Evolutionary conservation across 2,888 invertebrate genomes (phyloP).

Genomic region (Tillus elongatus): DNA sequence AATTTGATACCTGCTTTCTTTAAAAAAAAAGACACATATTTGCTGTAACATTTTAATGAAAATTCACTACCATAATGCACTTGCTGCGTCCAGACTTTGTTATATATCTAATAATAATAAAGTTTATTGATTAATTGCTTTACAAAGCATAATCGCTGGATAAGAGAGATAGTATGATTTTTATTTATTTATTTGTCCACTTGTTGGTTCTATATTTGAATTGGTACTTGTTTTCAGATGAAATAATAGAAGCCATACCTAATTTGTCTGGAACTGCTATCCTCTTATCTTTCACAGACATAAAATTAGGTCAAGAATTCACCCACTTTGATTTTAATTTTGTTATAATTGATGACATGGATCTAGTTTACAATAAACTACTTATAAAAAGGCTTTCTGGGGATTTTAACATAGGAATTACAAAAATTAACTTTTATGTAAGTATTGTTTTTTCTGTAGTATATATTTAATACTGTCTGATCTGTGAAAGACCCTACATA

Average conservation of each 20-base stretch:
- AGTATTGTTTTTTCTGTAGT: too few species aligned
- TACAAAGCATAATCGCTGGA: too few species aligned
- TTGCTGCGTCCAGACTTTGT: too few species aligned
- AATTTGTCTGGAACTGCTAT: background rate
- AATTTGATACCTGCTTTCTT: too few species aligned
- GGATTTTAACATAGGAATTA: constrained; percentile 33
- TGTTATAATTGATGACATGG: constrained; percentile 31
- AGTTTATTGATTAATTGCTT: too few species aligned
- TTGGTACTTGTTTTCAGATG: background rate
- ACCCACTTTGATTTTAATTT: constrained; percentile 25
- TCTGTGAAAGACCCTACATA: constrained; percentile 1
- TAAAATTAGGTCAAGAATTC: constrained; percentile 26
- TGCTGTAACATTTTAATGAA: too few species aligned
- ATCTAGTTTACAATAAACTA: constrained; percentile 29
- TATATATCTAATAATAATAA: too few species aligned
- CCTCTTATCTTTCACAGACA: constrained; percentile 24
- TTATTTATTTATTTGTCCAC: background rate
- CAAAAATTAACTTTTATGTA: constrained; percentile 34
- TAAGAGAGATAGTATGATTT: too few species aligned
- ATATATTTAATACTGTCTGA: too few species aligned
- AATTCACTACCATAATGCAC: too few species aligned
- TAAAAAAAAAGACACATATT: too few species aligned
- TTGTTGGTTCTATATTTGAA: too few species aligned
- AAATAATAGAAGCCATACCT: background rate
- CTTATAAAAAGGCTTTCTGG: constrained; percentile 27